A percentile compares a stretch with the other conserved stretches of the same genome.
These are phyloP conservation scores for Pemphredon lugubris DNA, from an alignment of 2,888 invertebrate genomes.

Conservation along the genomic window DNA sequence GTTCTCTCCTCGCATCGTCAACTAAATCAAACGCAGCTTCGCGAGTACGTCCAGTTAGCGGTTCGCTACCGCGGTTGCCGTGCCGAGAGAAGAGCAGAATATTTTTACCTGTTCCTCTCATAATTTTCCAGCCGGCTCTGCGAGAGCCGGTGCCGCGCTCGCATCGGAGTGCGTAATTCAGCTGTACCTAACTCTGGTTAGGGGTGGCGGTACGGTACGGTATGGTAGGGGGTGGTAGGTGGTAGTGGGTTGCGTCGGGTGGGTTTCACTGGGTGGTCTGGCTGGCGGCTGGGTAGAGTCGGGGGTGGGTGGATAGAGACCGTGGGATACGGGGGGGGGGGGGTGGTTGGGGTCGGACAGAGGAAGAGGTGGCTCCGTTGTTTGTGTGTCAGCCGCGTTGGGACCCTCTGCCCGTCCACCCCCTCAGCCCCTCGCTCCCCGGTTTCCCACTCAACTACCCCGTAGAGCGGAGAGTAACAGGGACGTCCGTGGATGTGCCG, in stretches of 20 bases:
- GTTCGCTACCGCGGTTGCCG: not conserved
- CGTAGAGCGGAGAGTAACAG: slow-evolving; percentile 58
- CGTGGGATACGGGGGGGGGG: slow-evolving; percentile 37
- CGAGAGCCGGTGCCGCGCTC: slow-evolving; percentile 32
- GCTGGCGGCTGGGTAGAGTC: slow-evolving; percentile 60
- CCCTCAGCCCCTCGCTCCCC: slow-evolving; percentile 50
- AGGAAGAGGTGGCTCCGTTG: slow-evolving; percentile 73
- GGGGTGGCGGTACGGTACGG: slow-evolving; percentile 56
- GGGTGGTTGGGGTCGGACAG: slow-evolving; percentile 49
- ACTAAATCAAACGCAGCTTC: slow-evolving; percentile 15
- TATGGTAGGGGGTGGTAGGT: slow-evolving; percentile 41
- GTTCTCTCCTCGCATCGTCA: not conserved
- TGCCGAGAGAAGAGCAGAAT: slow-evolving; percentile 32
- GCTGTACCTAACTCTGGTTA: slow-evolving; percentile 71
- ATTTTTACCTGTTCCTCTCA: slow-evolving; percentile 54
- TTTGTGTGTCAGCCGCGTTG: slow-evolving; percentile 81
- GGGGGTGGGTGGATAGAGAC: slow-evolving; percentile 65
- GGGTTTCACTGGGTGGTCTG: slow-evolving; percentile 60
- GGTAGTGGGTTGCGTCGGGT: slow-evolving; percentile 50
- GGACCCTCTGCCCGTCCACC: slow-evolving; percentile 73
- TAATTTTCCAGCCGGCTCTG: slow-evolving; percentile 53
- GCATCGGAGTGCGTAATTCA: slow-evolving; percentile 76
- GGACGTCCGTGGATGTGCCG: slow-evolving; percentile 55
- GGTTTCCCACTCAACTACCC: slow-evolving; percentile 71
- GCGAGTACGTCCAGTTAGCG: not conserved